Evolutionary conservation across 2,888 invertebrate genomes (phyloP).

Genomic region (Epicampocera succincta): DNA sequence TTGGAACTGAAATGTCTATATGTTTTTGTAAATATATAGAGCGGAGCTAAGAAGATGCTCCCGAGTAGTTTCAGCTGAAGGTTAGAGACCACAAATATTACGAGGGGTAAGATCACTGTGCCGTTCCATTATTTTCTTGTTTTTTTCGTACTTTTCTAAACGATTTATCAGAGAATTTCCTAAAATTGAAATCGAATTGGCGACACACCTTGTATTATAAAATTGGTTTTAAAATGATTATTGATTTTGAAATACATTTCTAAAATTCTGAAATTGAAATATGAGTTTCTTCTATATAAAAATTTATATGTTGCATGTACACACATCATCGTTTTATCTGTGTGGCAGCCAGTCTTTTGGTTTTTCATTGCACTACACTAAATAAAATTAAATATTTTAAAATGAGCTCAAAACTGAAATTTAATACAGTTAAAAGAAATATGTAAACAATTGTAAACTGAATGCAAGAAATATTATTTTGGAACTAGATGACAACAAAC

Average conservation of each 20-base stretch:
- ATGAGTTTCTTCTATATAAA: neutral
- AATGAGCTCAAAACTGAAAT: conserved; percentile 48
- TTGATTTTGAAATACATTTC: neutral
- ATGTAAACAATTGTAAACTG: conserved; percentile 23
- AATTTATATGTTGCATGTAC: neutral
- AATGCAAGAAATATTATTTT: conserved; percentile 23
- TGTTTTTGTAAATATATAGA: no score
- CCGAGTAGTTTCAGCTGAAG: no score
- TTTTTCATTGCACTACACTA: neutral
- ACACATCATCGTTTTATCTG: no score
- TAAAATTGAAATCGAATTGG: no score
- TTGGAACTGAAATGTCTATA: no score
- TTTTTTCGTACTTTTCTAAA: no score
- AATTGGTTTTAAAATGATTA: neutral
- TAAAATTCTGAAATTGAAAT: neutral
- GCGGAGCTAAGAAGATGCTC: no score
- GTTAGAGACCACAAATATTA: no score
- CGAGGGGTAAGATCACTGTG: no score
- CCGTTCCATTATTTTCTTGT: no score
- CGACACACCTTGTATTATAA: neutral
- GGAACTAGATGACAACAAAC: conserved; percentile 22
- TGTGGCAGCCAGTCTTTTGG: no score
- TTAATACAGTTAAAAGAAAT: conserved; percentile 55
- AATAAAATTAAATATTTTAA: neutral
- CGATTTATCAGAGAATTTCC: no score